Base-by-base conservation (phyloP, 2,888 invertebrate species). In the Achlya flavicornis region DNA sequence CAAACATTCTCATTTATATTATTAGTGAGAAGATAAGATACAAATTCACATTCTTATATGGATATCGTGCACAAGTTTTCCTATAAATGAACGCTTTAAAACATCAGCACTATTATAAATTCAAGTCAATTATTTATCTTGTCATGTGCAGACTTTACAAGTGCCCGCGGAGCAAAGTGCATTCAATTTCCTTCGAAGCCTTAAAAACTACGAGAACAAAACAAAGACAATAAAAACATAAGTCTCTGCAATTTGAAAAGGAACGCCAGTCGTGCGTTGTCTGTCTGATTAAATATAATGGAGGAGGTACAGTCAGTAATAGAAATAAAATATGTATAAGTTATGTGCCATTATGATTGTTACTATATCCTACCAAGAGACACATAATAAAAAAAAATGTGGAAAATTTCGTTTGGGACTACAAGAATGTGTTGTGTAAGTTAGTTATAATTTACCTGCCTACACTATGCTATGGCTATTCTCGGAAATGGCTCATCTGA, bases 161-260 rank as follows among this genome's bases (percentile, higher is more conserved):
- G 60, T 19, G 41, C 41, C 14, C 7, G 12, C 11, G 14, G 41
- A 41, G 41, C 59, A 60, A 43, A 60, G 60, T 60, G 60, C 16
- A 60, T 60, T 60, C 41, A 60, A 60, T 60, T 60, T 60, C 19
- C 14, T 60, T 60, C 41, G 43, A 60, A 60, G 41, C 16, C 60
- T 43, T 43, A 26, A 43, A 41, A 60, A 60, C 12, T 14, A 60
- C 12, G 60, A 19, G 6, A 48, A 6, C 12, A 60, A 16, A 41
- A 33, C 41, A 58, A 58, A 59, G 12, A 8, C 26, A 10, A 5
- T 26, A 60, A 59, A 60, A 41, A 8, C 16, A 38, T 19, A 60
- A 41, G 41, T 59, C 35, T 35, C 10, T 33, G 33, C 16, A 60
- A 41, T 41, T 16, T 10, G 4, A 41, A 6, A 41, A 14, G 26